These are phyloP conservation scores for Meteorus colon DNA, from an alignment of 2,888 invertebrate species.

Conservation along the genomic window DNA sequence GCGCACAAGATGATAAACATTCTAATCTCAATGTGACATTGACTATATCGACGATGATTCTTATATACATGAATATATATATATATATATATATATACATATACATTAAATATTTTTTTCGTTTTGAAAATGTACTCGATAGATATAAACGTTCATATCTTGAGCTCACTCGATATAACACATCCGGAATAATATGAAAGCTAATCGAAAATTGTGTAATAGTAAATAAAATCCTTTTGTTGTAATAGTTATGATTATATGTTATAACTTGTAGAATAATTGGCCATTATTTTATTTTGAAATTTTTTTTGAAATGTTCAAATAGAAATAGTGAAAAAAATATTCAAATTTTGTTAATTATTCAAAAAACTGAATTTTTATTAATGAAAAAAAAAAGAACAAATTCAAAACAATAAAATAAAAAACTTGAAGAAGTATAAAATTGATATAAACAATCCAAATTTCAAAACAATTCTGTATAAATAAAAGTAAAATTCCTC, in stretches of 20 bases:
- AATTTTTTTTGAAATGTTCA: too few relatives aligned
- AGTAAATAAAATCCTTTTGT: constrained; percentile 24
- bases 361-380: too few relatives aligned
- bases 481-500: too few relatives aligned
- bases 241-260: neutral
- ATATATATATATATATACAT: constrained; percentile 3
- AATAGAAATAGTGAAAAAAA: too few relatives aligned
- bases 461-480: too few relatives aligned
- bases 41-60: constrained; percentile 45
- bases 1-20: constrained; percentile 52
- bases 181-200: constrained; percentile 30
- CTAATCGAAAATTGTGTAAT: constrained; percentile 21
- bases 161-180: constrained; percentile 40
- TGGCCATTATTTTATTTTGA: too few relatives aligned
- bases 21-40: constrained; percentile 60
- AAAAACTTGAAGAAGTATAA: too few relatives aligned
- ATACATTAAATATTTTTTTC: neutral
- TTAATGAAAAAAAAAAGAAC: too few relatives aligned
- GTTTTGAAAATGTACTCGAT: constrained; percentile 31
- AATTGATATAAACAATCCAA: too few relatives aligned
- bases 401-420: too few relatives aligned
- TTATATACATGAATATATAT: constrained; percentile 20
- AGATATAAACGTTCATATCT: constrained; percentile 44
- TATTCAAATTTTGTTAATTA: too few relatives aligned
- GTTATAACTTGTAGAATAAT: neutral